A percentile compares a stretch with the other conserved stretches of the same genome.
These are phyloP conservation scores for Drosophila subsilvestris DNA, from an alignment of 2,888 invertebrate species.

Conservation along the genomic window DNA sequence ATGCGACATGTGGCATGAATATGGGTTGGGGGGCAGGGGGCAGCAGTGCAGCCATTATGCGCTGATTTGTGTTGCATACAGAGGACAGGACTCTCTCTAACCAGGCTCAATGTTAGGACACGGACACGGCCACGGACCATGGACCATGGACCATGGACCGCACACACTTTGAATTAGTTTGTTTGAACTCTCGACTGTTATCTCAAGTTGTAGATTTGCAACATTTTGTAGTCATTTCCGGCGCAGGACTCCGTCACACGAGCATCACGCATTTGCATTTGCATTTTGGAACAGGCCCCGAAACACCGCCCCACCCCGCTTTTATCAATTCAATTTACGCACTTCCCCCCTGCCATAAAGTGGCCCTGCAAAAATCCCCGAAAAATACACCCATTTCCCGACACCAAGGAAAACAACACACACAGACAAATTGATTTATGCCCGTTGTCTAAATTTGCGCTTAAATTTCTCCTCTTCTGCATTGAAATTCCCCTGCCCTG, in stretches of 20 bases:
- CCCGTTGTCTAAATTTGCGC: constrained; percentile 25
- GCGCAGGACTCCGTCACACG: constrained; percentile 38
- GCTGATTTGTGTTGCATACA: constrained; percentile 74
- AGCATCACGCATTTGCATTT: constrained; percentile 24
- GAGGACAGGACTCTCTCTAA: constrained; percentile 29
- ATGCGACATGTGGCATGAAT: constrained; percentile 9
- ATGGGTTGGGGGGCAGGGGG: constrained; percentile 5
- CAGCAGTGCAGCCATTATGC: constrained; percentile 60
- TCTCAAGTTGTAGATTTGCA: constrained; percentile 80
- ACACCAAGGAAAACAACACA: not conserved
- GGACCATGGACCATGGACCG: constrained; percentile 35
- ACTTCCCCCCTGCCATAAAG: constrained; percentile 41
- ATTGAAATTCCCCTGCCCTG: constrained; percentile 46
- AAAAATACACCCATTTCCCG: constrained; percentile 25
- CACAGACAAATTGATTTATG: constrained; percentile 35
- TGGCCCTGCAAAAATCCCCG: constrained; percentile 49
- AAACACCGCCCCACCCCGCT: constrained; percentile 42
- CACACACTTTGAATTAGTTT: constrained; percentile 76
- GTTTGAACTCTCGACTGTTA: constrained; percentile 75
- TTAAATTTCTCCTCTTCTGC: constrained; percentile 24
- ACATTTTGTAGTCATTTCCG: constrained; percentile 70
- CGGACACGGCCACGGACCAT: constrained; percentile 16
- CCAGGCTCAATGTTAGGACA: constrained; percentile 1
- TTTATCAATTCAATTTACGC: constrained; percentile 80
- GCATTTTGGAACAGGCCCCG: constrained; percentile 36